Evolutionary conservation across 2,888 invertebrate genomes (phyloP).

Genomic region (Baccha elongata): DNA sequence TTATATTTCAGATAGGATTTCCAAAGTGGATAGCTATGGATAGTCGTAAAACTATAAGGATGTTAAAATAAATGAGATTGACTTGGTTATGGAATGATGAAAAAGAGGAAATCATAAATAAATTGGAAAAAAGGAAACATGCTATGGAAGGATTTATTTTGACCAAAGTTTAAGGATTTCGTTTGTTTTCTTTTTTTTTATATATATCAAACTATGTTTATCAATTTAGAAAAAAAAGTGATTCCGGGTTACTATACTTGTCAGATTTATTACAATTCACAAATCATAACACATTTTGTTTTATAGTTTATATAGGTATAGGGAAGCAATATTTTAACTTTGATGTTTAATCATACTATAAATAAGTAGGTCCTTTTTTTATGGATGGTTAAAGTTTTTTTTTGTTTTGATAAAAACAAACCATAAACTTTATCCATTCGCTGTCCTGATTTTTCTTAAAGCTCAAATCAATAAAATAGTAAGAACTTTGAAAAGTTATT

Average conservation of each 20-base stretch:
- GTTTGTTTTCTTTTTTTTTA: background rate
- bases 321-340: background rate
- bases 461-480: background rate
- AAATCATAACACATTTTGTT: conserved; percentile 3
- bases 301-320: background rate
- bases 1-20: conserved; percentile 8
- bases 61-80: conserved; percentile 6
- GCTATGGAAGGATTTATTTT: conserved; percentile 1
- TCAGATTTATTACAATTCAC: background rate
- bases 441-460: background rate
- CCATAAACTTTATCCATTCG: background rate
- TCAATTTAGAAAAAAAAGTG: background rate
- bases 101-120: conserved; percentile 9
- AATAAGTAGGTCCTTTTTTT: background rate
- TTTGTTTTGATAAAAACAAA: background rate
- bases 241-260: background rate
- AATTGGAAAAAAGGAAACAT: conserved; percentile 1
- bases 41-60: conserved; percentile 25
- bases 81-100: background rate
- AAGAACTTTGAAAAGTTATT: conserved; percentile 9
- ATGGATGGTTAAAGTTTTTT: background rate
- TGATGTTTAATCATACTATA: background rate
- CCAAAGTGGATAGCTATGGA: background rate
- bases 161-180: conserved; percentile 2
- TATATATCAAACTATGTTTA: background rate